Evolutionary conservation across 1,140 invertebrate species (phyloP).

Genomic region (Stegodyphus mimosarum): DNA sequence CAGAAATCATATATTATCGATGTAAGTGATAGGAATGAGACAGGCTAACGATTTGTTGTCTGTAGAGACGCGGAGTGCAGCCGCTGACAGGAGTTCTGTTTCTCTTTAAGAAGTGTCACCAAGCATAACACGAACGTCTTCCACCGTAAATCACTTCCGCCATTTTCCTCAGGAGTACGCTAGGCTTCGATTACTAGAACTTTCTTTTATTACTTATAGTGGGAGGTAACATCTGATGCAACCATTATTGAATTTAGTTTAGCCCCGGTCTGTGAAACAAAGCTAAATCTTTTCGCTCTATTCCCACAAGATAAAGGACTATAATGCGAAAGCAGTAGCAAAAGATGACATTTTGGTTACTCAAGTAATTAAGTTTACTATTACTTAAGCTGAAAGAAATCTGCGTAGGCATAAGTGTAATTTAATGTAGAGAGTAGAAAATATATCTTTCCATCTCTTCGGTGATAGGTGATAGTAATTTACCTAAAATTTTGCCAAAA

Average conservation of each 20-base stretch:
- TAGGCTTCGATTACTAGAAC: conserved; percentile 44
- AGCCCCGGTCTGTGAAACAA: neutral
- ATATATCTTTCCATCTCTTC: too few species aligned
- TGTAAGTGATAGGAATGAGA: conserved; percentile 58
- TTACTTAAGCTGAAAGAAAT: too few species aligned
- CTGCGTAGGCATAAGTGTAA: too few species aligned
- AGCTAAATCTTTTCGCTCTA: too few species aligned
- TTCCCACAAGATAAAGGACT: too few species aligned
- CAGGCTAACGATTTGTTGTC: conserved; percentile 52
- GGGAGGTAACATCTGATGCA: neutral
- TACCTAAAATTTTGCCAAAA: too few species aligned
- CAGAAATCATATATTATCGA: conserved; percentile 58
- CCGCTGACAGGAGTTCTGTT: conserved; percentile 51
- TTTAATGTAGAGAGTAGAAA: too few species aligned
- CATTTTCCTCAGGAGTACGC: conserved; percentile 37
- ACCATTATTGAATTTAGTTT: neutral
- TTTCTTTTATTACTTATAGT: conserved; percentile 44
- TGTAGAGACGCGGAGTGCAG: conserved; percentile 27
- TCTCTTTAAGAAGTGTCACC: conserved; percentile 55
- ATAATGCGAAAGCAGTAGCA: too few species aligned
- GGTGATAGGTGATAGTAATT: too few species aligned
- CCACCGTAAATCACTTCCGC: conserved; percentile 32
- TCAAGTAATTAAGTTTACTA: too few species aligned
- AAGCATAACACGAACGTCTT: conserved; percentile 14
- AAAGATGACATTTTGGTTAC: too few species aligned